Evolutionary conservation across 2,113 vertebrate genomes (phyloP).

Genomic region (Puma concolor): DNA sequence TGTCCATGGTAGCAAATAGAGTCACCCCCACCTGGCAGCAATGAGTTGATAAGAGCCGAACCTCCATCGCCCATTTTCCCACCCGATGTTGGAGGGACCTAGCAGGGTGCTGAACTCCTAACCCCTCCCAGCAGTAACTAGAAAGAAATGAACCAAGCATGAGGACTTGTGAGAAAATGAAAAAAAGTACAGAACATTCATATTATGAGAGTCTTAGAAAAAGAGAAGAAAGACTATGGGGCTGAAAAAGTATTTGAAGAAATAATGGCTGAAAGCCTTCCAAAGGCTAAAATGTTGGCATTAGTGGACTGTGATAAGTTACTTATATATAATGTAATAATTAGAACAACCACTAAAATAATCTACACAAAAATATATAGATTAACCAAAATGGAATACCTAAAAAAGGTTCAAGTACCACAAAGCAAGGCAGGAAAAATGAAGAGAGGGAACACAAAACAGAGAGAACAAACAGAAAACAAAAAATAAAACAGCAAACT

Average conservation of each 20-base stretch:
- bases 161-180: neutral
- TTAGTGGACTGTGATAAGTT: neutral
- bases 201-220: neutral
- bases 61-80: neutral
- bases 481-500: neutral
- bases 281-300: neutral
- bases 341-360: neutral
- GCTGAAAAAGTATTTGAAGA: neutral
- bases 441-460: neutral
- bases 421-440: neutral
- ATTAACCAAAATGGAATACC: slow-evolving; percentile 3
- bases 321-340: neutral
- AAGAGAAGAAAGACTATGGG: neutral
- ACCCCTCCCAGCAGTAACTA: neutral
- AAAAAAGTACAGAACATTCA: neutral
- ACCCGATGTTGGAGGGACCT: neutral
- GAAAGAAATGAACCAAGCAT: slow-evolving; percentile 2
- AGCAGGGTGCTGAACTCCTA: neutral
- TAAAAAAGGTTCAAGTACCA: neutral
- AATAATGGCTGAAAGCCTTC: neutral
- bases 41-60: neutral
- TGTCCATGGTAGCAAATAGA: neutral
- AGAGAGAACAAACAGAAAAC: neutral
- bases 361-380: neutral
- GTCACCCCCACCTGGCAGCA: neutral